phyloP scores from a whole-genome alignment of 2,113 vertebrate species.

The Nanorana parkeri region DNA sequence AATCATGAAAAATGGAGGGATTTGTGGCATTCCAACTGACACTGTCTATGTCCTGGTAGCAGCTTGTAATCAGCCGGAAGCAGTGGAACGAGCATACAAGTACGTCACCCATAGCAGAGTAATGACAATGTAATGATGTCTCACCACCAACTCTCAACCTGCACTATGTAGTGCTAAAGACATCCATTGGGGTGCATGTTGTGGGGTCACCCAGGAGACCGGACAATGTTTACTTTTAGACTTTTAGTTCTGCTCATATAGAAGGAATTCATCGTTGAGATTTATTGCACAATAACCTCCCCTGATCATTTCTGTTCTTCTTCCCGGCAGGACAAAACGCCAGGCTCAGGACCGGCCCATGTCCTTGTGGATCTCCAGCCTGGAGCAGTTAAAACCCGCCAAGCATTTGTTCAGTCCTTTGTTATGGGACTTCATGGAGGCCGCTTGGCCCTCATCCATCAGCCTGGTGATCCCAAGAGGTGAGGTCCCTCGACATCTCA shows the following conservation, averaged over 20 bases:
- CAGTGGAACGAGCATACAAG: conserved; percentile 85
- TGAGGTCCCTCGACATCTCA: conserved; percentile 58
- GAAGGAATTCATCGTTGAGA: not conserved
- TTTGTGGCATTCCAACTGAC: conserved; percentile 87
- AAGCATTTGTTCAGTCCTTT: conserved; percentile 81
- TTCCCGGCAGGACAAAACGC: conserved; percentile 78
- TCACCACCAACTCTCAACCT: no score
- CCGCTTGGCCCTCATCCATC: conserved; percentile 89
- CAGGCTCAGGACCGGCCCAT: conserved; percentile 89
- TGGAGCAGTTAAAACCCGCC: conserved; percentile 83
- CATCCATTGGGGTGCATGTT: no score
- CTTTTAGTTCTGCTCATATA: not conserved
- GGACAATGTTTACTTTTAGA: no score
- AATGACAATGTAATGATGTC: not conserved
- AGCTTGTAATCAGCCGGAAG: conserved; percentile 84
- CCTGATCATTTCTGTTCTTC: not conserved
- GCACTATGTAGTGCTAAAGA: no score
- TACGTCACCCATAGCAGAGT: no score
- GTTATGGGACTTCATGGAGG: conserved; percentile 89
- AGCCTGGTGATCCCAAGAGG: conserved; percentile 89
- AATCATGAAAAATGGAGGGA: conserved; percentile 86
- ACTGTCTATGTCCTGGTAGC: conserved; percentile 90
- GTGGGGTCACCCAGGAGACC: no score
- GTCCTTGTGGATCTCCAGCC: conserved; percentile 89
- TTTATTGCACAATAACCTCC: not conserved